A percentile compares a stretch with the other conserved stretches of the same genome.
Evolutionary conservation across 1,140 invertebrate species (phyloP).

Genomic region (Lordiphosa stackelbergi): DNA sequence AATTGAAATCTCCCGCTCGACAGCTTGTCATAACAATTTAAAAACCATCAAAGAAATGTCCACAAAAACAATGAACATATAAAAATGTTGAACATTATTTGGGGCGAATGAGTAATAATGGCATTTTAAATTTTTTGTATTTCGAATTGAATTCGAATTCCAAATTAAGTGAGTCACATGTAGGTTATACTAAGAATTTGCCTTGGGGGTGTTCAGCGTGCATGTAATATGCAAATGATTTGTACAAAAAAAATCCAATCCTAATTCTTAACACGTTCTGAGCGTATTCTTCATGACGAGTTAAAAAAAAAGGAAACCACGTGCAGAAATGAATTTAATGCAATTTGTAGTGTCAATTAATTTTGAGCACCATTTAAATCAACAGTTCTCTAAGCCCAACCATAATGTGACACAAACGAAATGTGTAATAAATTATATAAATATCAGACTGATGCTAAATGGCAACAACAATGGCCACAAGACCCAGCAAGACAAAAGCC

Average conservation of each 20-base stretch:
- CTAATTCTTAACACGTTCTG: slow-evolving; percentile 28
- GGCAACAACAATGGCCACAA: slow-evolving; percentile 43
- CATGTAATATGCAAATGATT: slow-evolving; percentile 40
- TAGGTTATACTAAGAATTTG: slow-evolving; percentile 41
- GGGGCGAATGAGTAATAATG: slow-evolving; percentile 51
- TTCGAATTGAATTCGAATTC: slow-evolving; percentile 9
- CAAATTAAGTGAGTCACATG: slow-evolving; percentile 26
- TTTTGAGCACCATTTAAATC: slow-evolving; percentile 32
- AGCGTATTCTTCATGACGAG: slow-evolving; percentile 48
- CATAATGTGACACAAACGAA: slow-evolving; percentile 50
- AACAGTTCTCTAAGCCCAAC: slow-evolving; percentile 4
- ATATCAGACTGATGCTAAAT: slow-evolving; percentile 58
- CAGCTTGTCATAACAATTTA: slow-evolving; percentile 68
- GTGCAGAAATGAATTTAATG: slow-evolving; percentile 41
- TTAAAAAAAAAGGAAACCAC: slow-evolving; percentile 30
- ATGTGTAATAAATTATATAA: slow-evolving; percentile 61
- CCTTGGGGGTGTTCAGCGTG: slow-evolving; percentile 20
- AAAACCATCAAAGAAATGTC: slow-evolving; percentile 46
- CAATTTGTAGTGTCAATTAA: slow-evolving; percentile 44
- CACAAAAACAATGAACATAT: slow-evolving; percentile 31
- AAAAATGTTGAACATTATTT: slow-evolving; percentile 44
- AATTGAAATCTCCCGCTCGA: background rate
- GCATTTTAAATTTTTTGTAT: slow-evolving; percentile 10
- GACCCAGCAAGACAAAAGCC: slow-evolving; percentile 39
- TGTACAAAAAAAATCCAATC: slow-evolving; percentile 21